Evolutionary conservation across 2,113 vertebrate genomes (phyloP), one percentile per base, ranked within the genome.

Genomic region (Brienomyrus longianalis): DNA sequence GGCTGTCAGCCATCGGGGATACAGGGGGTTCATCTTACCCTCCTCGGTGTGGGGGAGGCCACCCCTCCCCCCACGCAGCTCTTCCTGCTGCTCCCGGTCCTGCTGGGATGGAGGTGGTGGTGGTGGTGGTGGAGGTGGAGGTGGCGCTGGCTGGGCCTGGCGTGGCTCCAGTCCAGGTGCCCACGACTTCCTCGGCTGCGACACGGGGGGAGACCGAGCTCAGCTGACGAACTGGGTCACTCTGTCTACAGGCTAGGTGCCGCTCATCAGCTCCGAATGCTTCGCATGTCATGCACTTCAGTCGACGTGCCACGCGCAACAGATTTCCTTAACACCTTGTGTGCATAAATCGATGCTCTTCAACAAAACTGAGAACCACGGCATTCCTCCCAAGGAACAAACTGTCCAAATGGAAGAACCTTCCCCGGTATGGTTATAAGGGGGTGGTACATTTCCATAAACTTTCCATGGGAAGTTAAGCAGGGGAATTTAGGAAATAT

Each of bases 101-200:
- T 35, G 88, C 35, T 90, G 91, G 88, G 92, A 90, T 91, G 31
- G 31, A 31, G 88, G 90, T 91, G 43, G n/a, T 91, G 80, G n/a
- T 91, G 88, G 90, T 91, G 43, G n/a, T 91, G 83, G 70, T 39
- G 80, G 35, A 15, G n/a, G 70, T 39, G 80, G 35, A 15, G n/a
- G 39, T 0, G 83, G 27, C 17, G 89, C 92, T 80, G 90, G 92
- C 31, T 88, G 92, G 15, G 91, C 86, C 10, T 62, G 90, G 90
- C 88, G 91, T 90, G 89, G 93, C 89, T 94, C 93, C 88, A 89
- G 90, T 88, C 87, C 92, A 92, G 94, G 90, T 93, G 93, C 90
- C 88, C 86, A 89, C 88, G 91, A 93, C 92, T 95, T 96, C 91
- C 95, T 96, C 93, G 94, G 94, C 92, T 93, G 91, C 89, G 93